Percentiles rank a stretch among this genome's conserved stretches.
phyloP scores from a whole-genome alignment of 2,797 vertebrate species.

The Onychomys torridus region DNA sequence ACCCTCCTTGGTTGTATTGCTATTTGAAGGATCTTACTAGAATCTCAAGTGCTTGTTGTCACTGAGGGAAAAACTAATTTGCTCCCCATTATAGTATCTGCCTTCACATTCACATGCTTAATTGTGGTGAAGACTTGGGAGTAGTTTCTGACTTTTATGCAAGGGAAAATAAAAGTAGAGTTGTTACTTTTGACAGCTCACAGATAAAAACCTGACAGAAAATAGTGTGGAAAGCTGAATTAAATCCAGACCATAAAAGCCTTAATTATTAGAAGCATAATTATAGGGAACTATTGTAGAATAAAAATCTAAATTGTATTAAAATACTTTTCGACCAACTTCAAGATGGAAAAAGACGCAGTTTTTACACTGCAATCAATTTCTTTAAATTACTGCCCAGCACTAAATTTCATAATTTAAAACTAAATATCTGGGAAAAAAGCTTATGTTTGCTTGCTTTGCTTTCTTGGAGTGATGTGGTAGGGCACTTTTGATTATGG shows the following conservation, averaged over 20 bases:
- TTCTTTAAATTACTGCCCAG: constrained; percentile 71
- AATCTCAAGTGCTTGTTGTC: constrained; percentile 82
- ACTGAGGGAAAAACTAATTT: constrained; percentile 83
- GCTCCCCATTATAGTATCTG: constrained; percentile 81
- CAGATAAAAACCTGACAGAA: constrained; percentile 76
- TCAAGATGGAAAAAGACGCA: constrained; percentile 61
- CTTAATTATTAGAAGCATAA: constrained; percentile 81
- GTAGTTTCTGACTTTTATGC: constrained; percentile 74
- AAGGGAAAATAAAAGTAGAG: constrained; percentile 73
- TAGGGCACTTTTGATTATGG: constrained; percentile 19
- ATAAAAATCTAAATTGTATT: constrained; percentile 78
- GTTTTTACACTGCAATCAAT: constrained; percentile 69
- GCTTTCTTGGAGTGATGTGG: constrained; percentile 59
- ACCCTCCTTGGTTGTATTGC: constrained; percentile 76
- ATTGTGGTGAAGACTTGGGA: constrained; percentile 80
- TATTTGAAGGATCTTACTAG: constrained; percentile 81
- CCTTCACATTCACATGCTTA: constrained; percentile 79
- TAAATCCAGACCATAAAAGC: constrained; percentile 78
- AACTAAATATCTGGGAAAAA: constrained; percentile 60
- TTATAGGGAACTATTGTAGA: constrained; percentile 77
- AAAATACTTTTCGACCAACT: constrained; percentile 73
- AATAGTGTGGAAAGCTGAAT: constrained; percentile 77
- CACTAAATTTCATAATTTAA: constrained; percentile 75
- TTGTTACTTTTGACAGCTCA: constrained; percentile 79
- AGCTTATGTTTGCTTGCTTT: constrained; percentile 51